Base-by-base conservation (phyloP, 1,140 invertebrate species). In the Heliconius congener region DNA sequence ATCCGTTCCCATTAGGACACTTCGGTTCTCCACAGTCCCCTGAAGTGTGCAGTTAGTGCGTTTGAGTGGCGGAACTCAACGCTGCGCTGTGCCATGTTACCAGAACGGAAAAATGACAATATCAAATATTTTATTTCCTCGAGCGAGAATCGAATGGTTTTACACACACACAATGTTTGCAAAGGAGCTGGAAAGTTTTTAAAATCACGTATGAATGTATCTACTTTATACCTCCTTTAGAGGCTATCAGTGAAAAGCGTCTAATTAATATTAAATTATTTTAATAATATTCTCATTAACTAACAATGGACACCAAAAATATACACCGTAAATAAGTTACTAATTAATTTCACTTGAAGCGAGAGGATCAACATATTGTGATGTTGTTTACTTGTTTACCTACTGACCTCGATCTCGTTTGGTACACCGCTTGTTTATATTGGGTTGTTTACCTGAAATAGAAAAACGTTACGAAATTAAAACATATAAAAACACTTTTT, bases 331-430 rank as follows among this genome's bases (percentile, higher is more conserved):
- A 84, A 81, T 78, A 80, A 81, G 79, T 82, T 46, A 46, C 42
- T 79, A 84, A 87, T 85, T 84, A 85, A 83, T 79, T 73, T 80
- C 78, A 78, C 60, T 77, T 42, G 37, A 42, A 55, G 60, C 73
- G 30, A 46, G 60, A 74, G 77, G 77, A 79, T 46, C 42, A 70
- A 42, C 74, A 75, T 83, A 83, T 80, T 82, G 81, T 82, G 81
- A 81, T 81, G 81, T 84, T 84, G 81, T 86, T 55, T 55, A 55
- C 52, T 55, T 55, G 52, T 55, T 86, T 86, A 23, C 23, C 23
- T 23, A 84, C 84, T 81, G 84, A 86, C 84, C 83, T 86, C 80
- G 77, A 82, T 83, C 39, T 71, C 73, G 39, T 81, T 70, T 66
- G 34, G n/a, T 70, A 77, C 42, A 73, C 6, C 37, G 50, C 46